phyloP scores from a whole-genome alignment of 1,140 invertebrate species.

The Stegodyphus mimosarum region DNA sequence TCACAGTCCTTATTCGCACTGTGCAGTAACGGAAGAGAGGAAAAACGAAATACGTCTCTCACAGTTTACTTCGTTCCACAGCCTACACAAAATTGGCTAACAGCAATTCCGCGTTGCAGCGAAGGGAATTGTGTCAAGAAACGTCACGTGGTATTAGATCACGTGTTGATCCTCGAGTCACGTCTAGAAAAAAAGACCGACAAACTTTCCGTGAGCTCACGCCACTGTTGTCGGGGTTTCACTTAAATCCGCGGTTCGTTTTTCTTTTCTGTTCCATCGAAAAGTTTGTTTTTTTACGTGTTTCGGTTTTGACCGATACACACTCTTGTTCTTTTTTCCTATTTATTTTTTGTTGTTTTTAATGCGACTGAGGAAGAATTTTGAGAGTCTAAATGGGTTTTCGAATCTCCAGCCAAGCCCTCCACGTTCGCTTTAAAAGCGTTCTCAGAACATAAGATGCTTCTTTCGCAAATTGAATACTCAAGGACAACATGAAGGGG shows the following conservation, averaged over 20 bases:
- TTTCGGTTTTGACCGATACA: not conserved
- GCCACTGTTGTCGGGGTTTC: not conserved
- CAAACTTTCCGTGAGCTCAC: not conserved
- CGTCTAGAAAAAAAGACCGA: not conserved
- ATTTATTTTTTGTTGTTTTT: no score
- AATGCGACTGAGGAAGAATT: not conserved
- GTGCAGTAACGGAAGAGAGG: no score
- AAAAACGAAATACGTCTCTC: no score
- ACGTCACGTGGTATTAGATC: not conserved
- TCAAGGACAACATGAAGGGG: not conserved
- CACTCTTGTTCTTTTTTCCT: not conserved
- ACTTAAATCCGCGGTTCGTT: not conserved
- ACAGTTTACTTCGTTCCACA: no score
- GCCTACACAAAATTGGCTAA: no score
- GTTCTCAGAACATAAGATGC: no score
- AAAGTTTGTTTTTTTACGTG: not conserved
- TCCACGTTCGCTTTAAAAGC: no score
- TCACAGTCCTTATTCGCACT: no score
- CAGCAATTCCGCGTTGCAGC: no score
- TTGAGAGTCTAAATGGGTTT: constrained; percentile 10
- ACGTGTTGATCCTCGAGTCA: constrained; percentile 7
- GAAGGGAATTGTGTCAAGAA: not conserved
- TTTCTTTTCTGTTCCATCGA: not conserved
- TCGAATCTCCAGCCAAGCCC: not conserved
- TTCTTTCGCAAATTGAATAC: not conserved